Evolutionary conservation across 2,113 vertebrate species (phyloP), one percentile per base, ranked within the genome.

Genomic region (Pandion haliaetus): DNA sequence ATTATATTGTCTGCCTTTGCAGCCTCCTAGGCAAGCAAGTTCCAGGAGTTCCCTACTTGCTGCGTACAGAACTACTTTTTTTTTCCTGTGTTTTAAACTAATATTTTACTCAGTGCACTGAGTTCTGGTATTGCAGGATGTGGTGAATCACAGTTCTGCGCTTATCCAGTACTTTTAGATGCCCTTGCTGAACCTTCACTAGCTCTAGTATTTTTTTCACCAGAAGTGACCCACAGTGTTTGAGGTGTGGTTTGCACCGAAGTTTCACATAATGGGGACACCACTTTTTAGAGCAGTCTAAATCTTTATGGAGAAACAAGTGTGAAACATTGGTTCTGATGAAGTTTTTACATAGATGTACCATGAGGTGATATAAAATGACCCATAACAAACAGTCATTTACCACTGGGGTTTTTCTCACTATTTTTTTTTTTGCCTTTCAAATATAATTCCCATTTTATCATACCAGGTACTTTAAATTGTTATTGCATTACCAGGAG

Each of bases 401-500:
- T 94, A 40, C 38, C 31, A 50, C 1, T 72, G 24, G 14, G 13
- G 24, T 47, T 96, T 94, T 88, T 14, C 47, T 72, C 63, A 18
- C 47, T 94, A n/a, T 54, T 91, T 71, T 86, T 71, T 86, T 71
- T 92, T 86, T 44, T 78, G 12, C 9, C 59, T 91, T 96, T 82
- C 69, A 88, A 88, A 69, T 66, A 66, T 70, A 78, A 89, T 88
- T 95, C 92, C 31, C 52, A 66, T 78, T 77, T 95, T 90, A 84
- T 82, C 55, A 77, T 95, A 84, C n/a, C 29, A 66, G 49, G 44
- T 69, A 57, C 38, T 93, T 93, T 47, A 67, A 78, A 54, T 95
- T 91, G 86, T 86, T 84, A 88, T 40, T 91, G 24, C 80, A 42
- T 95, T 95, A 89, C 62, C 57, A 89, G 63, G 57, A 89, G 44